Evolutionary conservation across 2,797 vertebrate species (phyloP).

Genomic region (Aselliscus stoliczkanus): DNA sequence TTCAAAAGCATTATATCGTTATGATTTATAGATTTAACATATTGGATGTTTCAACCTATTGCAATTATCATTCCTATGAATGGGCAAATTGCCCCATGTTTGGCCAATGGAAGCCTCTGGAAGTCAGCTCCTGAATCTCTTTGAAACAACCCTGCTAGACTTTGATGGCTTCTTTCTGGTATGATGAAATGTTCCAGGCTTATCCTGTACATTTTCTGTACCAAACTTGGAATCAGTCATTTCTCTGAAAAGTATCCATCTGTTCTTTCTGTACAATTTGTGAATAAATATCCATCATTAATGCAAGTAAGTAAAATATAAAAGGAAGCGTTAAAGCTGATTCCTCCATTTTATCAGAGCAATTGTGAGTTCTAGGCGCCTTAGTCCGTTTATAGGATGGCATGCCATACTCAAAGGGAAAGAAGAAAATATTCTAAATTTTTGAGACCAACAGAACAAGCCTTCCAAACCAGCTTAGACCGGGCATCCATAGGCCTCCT

Average conservation of each 20-base stretch:
- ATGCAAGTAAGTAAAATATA: not conserved
- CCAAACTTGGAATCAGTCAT: not conserved
- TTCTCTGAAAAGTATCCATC: not conserved
- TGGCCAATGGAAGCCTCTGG: not conserved
- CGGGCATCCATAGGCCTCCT: not conserved
- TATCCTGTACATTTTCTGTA: not conserved
- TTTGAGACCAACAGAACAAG: not conserved
- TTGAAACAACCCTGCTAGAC: not conserved
- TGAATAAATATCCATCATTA: not conserved
- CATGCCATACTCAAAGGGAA: not conserved
- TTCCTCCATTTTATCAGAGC: not conserved
- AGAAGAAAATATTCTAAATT: not conserved
- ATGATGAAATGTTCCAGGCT: not conserved
- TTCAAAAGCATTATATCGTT: not conserved
- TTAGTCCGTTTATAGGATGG: not conserved
- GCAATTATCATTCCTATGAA: not conserved
- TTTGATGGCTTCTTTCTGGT: not conserved
- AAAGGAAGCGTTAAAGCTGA: not conserved
- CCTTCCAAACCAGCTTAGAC: not conserved
- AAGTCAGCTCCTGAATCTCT: not conserved
- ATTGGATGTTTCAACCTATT: not conserved
- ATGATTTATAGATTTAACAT: not conserved
- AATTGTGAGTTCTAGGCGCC: not conserved
- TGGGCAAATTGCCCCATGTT: not conserved
- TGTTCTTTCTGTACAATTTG: not conserved